Base-by-base conservation (phyloP, 1,140 invertebrate species). In the Pogonus chalceus region DNA sequence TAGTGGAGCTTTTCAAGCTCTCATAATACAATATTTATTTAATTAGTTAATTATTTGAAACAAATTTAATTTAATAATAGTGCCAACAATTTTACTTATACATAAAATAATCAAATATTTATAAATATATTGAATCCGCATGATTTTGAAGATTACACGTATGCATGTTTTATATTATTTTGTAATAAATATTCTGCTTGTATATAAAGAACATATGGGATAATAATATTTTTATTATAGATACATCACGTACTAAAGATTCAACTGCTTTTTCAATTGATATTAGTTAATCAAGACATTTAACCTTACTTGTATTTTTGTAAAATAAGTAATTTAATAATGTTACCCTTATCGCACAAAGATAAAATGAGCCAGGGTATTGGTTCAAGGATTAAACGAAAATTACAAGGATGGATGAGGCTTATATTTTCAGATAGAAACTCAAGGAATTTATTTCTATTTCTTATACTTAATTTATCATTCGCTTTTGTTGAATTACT, bases 401-500 rank as follows among this genome's bases (percentile, higher is more conserved):
- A 84, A 64, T 60, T 90, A 0, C 71, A 79, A 58, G 82, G 82
- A 58, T 88, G 84, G 82, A 76, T 88, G n/a, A 77, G 93, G 58
- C 72, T 96, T 20, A 92, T 97, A 60, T 90, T 96, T 68, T 85
- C 92, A 1, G 94, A 98, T 70, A 82, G 82, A 65, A 94, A 90
- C 69, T 95, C 92, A 2, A 81, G 92, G 62, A 96, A 97, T 74
- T 76, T 98, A 57, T 95, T 98, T 69, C 73, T 95, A n/a, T 98
- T 98, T 67, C 78, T 98, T 0, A 56, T 96, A 39, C 74, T 98
- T 7, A 98, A 98, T 73, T 79, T 97, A 55, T 92, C 90, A 2
- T 95, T 96, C 74, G 92, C 95, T 2, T 97, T 98, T 76, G 91
- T 98, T 14, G 96, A 98, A 73, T 75, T 98, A 49, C 79, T 86